Conservation (phyloP, 2,888 invertebrate genomes). For the Bellardia bayeri region DNA sequence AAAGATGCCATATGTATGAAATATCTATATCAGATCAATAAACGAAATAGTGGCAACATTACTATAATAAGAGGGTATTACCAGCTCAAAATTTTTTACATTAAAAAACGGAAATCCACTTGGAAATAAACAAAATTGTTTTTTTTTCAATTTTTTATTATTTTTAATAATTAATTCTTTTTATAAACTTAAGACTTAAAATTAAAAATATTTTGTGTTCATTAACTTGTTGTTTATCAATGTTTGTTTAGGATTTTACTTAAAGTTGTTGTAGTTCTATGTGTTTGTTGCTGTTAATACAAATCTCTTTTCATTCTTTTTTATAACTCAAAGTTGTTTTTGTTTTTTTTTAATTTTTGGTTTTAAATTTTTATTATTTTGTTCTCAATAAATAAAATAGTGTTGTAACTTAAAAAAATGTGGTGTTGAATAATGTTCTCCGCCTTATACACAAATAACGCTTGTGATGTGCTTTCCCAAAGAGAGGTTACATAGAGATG, state of each 20-base stretch:
- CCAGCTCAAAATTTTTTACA: constrained; percentile 18
- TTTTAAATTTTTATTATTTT: constrained; percentile 49
- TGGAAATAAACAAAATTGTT: constrained; percentile 23
- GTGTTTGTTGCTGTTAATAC: constrained; percentile 75
- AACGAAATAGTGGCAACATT: neutral
- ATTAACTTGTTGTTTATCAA: constrained; percentile 75
- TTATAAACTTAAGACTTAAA: constrained; percentile 84
- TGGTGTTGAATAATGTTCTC: constrained; percentile 61
- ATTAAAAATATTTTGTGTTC: constrained; percentile 84
- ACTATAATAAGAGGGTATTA: neutral
- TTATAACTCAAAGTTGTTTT: constrained; percentile 66
- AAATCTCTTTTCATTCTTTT: constrained; percentile 73
- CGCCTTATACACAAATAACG: constrained; percentile 14
- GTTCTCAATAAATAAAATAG: constrained; percentile 69
- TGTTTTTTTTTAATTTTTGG: constrained; percentile 38
- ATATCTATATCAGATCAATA: neutral
- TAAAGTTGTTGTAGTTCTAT: constrained; percentile 76
- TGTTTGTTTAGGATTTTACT: constrained; percentile 75
- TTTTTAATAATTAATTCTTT: constrained; percentile 83
- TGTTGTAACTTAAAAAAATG: constrained; percentile 68
- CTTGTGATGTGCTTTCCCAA: constrained; percentile 51
- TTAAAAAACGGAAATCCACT: constrained; percentile 15
- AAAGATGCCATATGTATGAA: neutral
- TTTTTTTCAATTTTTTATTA: constrained; percentile 76
- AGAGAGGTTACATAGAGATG: constrained; percentile 45